Base-by-base conservation (phyloP, 2,797 vertebrate species). In the Paguma larvata region DNA sequence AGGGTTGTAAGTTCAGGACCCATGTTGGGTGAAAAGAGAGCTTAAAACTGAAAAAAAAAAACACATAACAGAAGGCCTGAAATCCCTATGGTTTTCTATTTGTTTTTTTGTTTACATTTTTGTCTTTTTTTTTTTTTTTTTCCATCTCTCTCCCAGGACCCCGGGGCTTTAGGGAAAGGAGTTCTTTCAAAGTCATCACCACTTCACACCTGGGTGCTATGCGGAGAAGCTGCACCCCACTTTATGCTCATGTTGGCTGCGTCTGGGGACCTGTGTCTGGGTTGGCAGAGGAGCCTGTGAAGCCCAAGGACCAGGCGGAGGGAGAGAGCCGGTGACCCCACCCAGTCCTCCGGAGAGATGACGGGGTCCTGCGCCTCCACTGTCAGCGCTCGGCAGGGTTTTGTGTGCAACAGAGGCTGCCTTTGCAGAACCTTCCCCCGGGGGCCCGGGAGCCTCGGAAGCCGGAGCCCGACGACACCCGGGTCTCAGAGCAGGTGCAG, bases 391-490 rank as follows among this genome's bases (percentile, higher is more conserved):
- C 5, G 3, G 32, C 18, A 53, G 56, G n/a, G 4, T 77, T 85
- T 2, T 41, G 53, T 34, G 63, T 3, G 6, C 23, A 30, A 23
- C 44, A 34, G 19, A 65, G 59, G 41, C 30, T 15, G 63, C 32
- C 34, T 19, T 21, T 53, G 62, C n/a, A 48, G 65, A 19, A 7
- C 16, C 59, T 56, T 18, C 34, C n/a, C 25, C 3, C 19, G 1
- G 21, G 41, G 46, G 10, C 3, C 21, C 3, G 59, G 86, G 18
- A 63, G 30, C 70, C 21, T 34, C 12, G 0, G 23, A 51, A 38
- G 5, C 44, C 25, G 3, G 44, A 4, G n/a, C 3, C n/a, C 6
- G 7, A 48, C 1, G 14, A 30, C 32, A 32, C 2, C 46, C 5
- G 0, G 44, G 32, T 65, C 73, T 38, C 59, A 51, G n/a, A 62